Percentiles rank a stretch among this genome's conserved stretches.
These are phyloP conservation scores for Dicranocentrus wangi DNA, from an alignment of 2,888 invertebrate species.

Conservation along the genomic window DNA sequence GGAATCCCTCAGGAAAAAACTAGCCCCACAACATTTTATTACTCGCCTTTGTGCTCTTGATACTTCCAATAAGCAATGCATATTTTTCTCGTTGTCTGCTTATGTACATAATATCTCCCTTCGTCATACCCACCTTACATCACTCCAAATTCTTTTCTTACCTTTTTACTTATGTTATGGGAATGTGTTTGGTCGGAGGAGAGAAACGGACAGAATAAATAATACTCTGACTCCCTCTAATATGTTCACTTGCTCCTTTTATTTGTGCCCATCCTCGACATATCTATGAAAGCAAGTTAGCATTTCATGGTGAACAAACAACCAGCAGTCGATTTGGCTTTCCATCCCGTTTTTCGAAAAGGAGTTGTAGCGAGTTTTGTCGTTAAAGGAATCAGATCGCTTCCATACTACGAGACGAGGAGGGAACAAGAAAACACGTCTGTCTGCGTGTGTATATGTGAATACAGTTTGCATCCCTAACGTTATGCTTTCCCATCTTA, in stretches of 20 bases:
- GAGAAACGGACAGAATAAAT: background rate
- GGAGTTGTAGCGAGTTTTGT: slow-evolving; percentile 29
- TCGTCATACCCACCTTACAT: background rate
- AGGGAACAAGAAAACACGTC: background rate
- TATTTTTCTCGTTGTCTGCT: slow-evolving; percentile 3
- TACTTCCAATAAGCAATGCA: slow-evolving; percentile 1
- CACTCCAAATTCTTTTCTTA: slow-evolving; percentile 15
- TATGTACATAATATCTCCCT: slow-evolving; percentile 11
- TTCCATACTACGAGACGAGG: slow-evolving; percentile 12
- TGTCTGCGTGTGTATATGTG: no score
- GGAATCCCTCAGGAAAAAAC: slow-evolving; percentile 57
- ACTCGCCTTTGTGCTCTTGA: slow-evolving; percentile 34
- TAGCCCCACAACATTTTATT: slow-evolving; percentile 48
- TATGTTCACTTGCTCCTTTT: slow-evolving; percentile 43
- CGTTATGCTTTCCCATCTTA: no score
- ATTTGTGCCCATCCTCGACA: slow-evolving; percentile 20
- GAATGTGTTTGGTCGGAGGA: background rate
- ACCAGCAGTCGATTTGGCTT: no score
- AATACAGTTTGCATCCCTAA: no score
- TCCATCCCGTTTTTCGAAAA: background rate
- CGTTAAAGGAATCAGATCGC: slow-evolving; percentile 35
- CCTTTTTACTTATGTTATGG: slow-evolving; percentile 42
- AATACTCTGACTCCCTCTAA: no score
- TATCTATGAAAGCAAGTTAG: background rate
- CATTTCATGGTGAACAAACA: slow-evolving; percentile 1